Evolutionary conservation across 2,113 vertebrate genomes (phyloP).

Genomic region (Elaphurus davidianus): DNA sequence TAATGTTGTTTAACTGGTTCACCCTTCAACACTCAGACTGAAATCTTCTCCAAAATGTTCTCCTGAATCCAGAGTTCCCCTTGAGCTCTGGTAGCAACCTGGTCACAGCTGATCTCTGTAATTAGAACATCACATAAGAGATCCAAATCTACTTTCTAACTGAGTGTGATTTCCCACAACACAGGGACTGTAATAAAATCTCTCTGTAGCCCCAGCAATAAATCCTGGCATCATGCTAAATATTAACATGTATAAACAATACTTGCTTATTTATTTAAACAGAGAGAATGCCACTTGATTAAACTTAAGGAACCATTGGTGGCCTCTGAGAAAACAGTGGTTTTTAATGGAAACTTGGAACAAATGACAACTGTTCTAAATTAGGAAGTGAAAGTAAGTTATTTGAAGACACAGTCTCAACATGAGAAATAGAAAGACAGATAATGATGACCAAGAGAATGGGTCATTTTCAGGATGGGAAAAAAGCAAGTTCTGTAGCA

Average conservation of each 20-base stretch:
- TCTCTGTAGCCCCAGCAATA: not conserved
- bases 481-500: not conserved
- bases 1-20: not conserved
- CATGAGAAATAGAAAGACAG: not conserved
- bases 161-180: not conserved
- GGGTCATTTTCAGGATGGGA: not conserved
- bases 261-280: not conserved
- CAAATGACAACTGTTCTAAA: not conserved
- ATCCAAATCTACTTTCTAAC: not conserved
- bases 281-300: not conserved
- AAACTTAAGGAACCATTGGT: not conserved
- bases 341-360: not conserved
- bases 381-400: not conserved
- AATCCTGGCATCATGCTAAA: not conserved
- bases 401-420: not conserved
- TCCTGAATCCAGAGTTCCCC: not conserved
- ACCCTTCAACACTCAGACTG: not conserved
- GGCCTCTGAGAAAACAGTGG: not conserved
- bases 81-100: not conserved
- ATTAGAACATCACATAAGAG: not conserved
- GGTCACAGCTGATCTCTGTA: not conserved
- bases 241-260: not conserved
- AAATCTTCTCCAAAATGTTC: not conserved
- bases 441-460: not conserved
- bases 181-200: not conserved